Percentiles rank a stretch among this genome's conserved stretches.
Evolutionary conservation across 2,797 vertebrate species (phyloP).

Genomic region (Denticeps clupeoides): DNA sequence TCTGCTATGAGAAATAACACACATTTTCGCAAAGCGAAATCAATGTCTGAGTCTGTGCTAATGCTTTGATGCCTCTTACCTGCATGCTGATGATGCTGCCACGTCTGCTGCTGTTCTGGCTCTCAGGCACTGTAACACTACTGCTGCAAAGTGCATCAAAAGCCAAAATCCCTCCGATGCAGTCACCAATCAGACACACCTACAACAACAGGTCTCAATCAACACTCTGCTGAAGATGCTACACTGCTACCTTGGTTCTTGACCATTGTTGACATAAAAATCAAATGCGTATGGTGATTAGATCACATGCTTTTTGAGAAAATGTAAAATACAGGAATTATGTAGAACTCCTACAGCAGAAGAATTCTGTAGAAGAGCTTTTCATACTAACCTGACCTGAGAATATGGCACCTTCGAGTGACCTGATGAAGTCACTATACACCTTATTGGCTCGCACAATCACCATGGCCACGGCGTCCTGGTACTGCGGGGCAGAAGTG

Average conservation of each 20-base stretch:
- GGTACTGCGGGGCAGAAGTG: slow-evolving; percentile 88
- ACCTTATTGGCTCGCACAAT: slow-evolving; percentile 89
- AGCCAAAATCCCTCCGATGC: slow-evolving; percentile 88
- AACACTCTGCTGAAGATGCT: no score
- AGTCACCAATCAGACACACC: slow-evolving; percentile 95
- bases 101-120: slow-evolving; percentile 88
- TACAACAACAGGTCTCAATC: slow-evolving; percentile 31
- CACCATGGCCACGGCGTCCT: slow-evolving; percentile 83
- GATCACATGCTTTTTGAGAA: no score
- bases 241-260: no score
- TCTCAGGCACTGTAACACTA: slow-evolving; percentile 77
- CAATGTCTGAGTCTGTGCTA: not conserved
- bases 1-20: no score
- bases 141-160: slow-evolving; percentile 93
- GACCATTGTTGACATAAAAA: no score
- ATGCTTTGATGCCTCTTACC: slow-evolving; percentile 51
- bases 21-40: no score
- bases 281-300: no score
- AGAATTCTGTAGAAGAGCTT: no score
- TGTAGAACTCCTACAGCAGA: no score
- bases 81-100: slow-evolving; percentile 88
- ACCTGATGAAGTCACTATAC: slow-evolving; percentile 84
- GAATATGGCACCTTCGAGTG: slow-evolving; percentile 76
- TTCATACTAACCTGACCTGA: slow-evolving; percentile 76
- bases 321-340: no score